A percentile compares a stretch with the other conserved stretches of the same genome.
These are phyloP conservation scores for Onychostoma macrolepis DNA, from an alignment of 2,113 vertebrate species.

Conservation along the genomic window DNA sequence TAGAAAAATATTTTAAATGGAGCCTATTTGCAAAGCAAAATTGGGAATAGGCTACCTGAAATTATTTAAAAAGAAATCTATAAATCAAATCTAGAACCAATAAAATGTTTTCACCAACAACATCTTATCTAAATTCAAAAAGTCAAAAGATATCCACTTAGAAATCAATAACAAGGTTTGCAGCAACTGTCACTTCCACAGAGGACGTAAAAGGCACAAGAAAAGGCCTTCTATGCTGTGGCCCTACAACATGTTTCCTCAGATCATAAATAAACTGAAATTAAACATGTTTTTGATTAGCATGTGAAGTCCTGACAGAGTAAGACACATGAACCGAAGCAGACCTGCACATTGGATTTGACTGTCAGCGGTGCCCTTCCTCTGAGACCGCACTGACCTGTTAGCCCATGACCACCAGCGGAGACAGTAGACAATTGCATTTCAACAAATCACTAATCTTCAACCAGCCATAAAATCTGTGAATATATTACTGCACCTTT, in stretches of 20 bases:
- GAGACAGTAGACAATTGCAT: conserved; percentile 25
- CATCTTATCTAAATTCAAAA: background rate
- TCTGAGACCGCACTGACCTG: conserved; percentile 28
- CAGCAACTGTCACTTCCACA: conserved; percentile 5
- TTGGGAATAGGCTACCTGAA: background rate
- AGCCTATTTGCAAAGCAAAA: background rate
- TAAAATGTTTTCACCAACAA: background rate
- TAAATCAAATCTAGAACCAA: background rate
- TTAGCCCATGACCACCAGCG: conserved; percentile 14
- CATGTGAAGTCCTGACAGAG: conserved; percentile 12
- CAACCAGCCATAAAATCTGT: conserved; percentile 37
- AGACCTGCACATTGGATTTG: background rate
- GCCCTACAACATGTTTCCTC: background rate
- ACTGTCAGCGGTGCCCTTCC: conserved; percentile 22
- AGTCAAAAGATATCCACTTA: background rate
- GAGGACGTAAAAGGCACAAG: background rate
- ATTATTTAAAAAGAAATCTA: background rate
- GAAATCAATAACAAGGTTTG: background rate
- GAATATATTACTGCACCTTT: conserved; percentile 38
- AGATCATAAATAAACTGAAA: background rate
- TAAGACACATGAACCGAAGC: background rate
- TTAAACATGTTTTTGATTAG: conserved; percentile 34
- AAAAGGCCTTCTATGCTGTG: background rate
- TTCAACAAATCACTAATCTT: conserved; percentile 40
- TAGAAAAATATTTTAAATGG: background rate